These are phyloP conservation scores for Drosophila mayaguana DNA, from an alignment of 2,888 invertebrate genomes.

Conservation along the genomic window DNA sequence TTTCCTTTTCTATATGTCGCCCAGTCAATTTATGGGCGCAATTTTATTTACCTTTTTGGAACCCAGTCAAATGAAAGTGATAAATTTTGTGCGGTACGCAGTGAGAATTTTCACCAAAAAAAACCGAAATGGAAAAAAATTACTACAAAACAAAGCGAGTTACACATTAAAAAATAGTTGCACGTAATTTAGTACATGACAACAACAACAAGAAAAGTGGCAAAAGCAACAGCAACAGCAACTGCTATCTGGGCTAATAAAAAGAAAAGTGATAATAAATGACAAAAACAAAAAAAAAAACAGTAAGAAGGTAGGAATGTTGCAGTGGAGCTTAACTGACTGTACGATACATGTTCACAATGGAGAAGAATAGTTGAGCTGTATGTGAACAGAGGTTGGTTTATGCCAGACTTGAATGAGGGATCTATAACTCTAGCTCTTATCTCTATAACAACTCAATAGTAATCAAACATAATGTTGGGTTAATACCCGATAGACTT, in stretches of 20 bases:
- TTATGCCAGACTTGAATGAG: too few relatives aligned
- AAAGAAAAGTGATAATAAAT: slow-evolving; percentile 62
- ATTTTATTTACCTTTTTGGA: slow-evolving; percentile 51
- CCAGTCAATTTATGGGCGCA: slow-evolving; percentile 46
- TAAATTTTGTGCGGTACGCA: slow-evolving; percentile 57
- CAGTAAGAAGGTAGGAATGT: background rate
- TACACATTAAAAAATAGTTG: slow-evolving; percentile 68
- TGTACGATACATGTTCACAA: background rate
- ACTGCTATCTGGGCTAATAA: slow-evolving; percentile 53
- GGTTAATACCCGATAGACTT: too few relatives aligned
- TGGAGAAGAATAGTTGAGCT: too few relatives aligned
- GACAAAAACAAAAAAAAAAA: background rate
- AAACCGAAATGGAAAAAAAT: slow-evolving; percentile 21
- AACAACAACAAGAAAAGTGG: slow-evolving; percentile 38
- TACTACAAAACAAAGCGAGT: slow-evolving; percentile 37
- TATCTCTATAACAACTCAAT: too few relatives aligned
- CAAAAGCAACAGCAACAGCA: slow-evolving; percentile 27
- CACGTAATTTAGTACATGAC: slow-evolving; percentile 72
- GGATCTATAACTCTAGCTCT: too few relatives aligned
- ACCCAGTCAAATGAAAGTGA: slow-evolving; percentile 74
- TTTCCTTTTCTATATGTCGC: slow-evolving; percentile 43
- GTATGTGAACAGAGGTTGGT: too few relatives aligned
- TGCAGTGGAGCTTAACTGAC: background rate
- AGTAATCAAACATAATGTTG: too few relatives aligned
- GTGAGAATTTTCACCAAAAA: slow-evolving; percentile 66